These are phyloP conservation scores for Mormyrus iriodes DNA, from an alignment of 2,113 vertebrate species.

Conservation along the genomic window DNA sequence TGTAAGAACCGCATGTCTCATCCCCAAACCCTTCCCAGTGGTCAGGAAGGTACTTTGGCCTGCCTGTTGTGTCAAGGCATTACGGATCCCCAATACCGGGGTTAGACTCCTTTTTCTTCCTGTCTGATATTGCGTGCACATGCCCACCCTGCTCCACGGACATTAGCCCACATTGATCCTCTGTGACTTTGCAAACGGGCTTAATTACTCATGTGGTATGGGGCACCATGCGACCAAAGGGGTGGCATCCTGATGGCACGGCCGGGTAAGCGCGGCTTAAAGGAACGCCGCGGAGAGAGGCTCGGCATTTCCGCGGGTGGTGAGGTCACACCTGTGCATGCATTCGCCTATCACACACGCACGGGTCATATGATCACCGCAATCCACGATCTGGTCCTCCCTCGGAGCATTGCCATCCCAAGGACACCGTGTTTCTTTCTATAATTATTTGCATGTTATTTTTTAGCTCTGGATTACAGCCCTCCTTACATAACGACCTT, in stretches of 20 bases:
- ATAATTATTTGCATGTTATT: background rate
- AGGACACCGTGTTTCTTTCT: background rate
- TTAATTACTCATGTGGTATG: constrained; percentile 12
- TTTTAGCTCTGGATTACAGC: background rate
- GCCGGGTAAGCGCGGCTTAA: no score
- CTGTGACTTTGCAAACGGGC: background rate
- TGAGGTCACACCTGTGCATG: no score
- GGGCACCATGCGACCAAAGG: no score
- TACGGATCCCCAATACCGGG: constrained; percentile 12
- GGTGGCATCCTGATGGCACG: background rate
- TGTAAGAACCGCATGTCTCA: background rate
- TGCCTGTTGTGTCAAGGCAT: background rate
- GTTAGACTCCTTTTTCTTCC: constrained; percentile 13
- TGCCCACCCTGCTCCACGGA: background rate
- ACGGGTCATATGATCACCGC: background rate
- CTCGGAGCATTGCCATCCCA: background rate
- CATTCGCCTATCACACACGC: background rate
- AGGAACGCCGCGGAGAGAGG: no score
- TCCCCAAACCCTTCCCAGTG: no score
- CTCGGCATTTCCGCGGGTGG: no score
- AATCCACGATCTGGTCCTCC: background rate
- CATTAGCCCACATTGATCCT: constrained; percentile 9
- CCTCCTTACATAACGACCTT: background rate
- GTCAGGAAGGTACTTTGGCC: no score
- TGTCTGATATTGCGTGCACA: background rate